Conservation (phyloP, 2,888 invertebrate species). For the Nomada fucata region DNA sequence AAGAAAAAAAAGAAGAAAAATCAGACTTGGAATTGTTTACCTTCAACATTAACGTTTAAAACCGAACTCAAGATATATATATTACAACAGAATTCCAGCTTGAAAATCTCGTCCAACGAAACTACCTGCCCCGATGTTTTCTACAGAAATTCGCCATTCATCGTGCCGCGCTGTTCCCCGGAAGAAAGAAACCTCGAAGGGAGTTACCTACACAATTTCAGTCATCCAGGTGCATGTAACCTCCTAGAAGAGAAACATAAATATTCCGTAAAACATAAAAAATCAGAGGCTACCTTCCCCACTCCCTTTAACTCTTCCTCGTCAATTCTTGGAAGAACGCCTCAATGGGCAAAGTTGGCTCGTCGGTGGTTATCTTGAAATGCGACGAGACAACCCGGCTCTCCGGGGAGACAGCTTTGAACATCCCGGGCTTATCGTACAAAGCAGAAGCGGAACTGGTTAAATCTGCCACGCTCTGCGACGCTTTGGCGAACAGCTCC, state of each 20-base stretch:
- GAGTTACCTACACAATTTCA: too few species aligned
- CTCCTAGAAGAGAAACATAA: not conserved
- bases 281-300: not conserved
- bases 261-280: not conserved
- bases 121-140: too few species aligned
- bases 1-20: too few species aligned
- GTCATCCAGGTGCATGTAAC: not conserved
- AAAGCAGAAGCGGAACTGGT: conserved; percentile 90
- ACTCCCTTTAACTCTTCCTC: conserved; percentile 85
- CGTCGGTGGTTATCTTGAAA: conserved; percentile 91
- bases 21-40: too few species aligned
- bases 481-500: conserved; percentile 82
- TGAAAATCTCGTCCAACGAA: too few species aligned
- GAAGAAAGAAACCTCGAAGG: too few species aligned
- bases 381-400: conserved; percentile 88
- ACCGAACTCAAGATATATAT: too few species aligned
- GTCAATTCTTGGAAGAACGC: conserved; percentile 91
- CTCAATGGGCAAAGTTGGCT: conserved; percentile 92
- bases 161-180: too few species aligned
- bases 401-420: conserved; percentile 87
- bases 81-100: too few species aligned
- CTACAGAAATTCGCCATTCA: too few species aligned
- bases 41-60: too few species aligned
- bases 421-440: conserved; percentile 89
- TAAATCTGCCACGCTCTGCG: conserved; percentile 90